Evolutionary conservation across 2,797 vertebrate species (phyloP), one percentile per base, ranked within the genome.

Genomic region (Molossus alvarezi): DNA sequence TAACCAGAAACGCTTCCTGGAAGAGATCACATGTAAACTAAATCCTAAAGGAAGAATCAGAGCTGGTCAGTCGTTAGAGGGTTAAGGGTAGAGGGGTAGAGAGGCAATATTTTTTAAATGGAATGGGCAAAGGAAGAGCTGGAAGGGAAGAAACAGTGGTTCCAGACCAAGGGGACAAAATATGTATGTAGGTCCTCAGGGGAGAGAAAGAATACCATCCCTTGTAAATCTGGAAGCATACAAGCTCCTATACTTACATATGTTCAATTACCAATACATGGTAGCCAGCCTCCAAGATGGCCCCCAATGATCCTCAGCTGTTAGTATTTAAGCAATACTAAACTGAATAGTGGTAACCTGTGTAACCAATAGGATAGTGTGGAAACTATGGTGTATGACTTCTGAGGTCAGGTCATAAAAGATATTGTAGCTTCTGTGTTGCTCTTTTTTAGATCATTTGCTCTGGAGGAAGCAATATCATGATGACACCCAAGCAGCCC

Each of bases 31-130:
- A 17, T 60, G 69, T 76, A 77, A 64, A 77, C 37, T 64, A 29
- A 83, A 82, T 21, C 18, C 15, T 87, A 27, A 51, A 83, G 69
- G 60, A 45, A 94, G 64, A 88, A 58, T 82, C 76, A 79, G 67
- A 71, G n/a, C 10, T n/a, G 27, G n/a, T 10, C 21, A 71, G 17
- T 76, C 64, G 17, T 76, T 71, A 65, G 75, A 94, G n/a, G n/a
- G n/a, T 51, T 81, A 60, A 83, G 37, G 9, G 41, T n/a, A 87
- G 11, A n/a, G 4, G 67, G 29, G 10, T 18, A n/a, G 27, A 23
- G 4, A 33, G 33, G 33, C 33, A 33, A 33, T 33, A 33, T 33
- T 33, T 33, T 33, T 33, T 33, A 33, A 33, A 33, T 18, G 11
- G 55, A 4, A 9, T 33, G 11, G 25, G 27, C 37, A 53, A n/a